Evolutionary conservation across 2,888 invertebrate genomes (phyloP).

Genomic region (Parnassius orleans): DNA sequence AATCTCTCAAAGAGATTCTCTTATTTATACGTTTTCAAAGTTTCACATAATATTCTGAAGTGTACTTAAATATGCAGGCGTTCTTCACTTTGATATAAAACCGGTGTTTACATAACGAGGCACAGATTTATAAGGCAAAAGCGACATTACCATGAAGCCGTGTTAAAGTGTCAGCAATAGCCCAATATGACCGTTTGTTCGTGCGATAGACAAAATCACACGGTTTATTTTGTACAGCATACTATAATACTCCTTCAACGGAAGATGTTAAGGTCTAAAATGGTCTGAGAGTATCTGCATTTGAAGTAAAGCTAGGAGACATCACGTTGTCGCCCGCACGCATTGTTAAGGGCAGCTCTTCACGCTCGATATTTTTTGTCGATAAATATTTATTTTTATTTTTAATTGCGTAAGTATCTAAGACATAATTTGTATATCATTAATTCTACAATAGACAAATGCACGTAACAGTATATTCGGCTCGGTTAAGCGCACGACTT

Average conservation of each 20-base stretch:
- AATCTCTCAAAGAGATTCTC: too few species aligned
- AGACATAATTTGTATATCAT: neutral
- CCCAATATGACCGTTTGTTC: constrained; percentile 27
- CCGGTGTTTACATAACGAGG: constrained; percentile 23
- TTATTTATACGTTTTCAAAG: neutral
- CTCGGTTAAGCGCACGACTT: too few species aligned
- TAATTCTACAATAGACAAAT: neutral
- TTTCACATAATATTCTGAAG: constrained; percentile 5
- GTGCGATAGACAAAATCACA: constrained; percentile 27
- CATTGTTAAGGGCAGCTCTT: constrained; percentile 43
- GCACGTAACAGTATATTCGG: too few species aligned
- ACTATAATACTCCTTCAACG: neutral
- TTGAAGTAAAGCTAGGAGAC: constrained; percentile 19
- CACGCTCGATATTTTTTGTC: constrained; percentile 31
- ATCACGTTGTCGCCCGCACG: constrained; percentile 38
- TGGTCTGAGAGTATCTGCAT: neutral
- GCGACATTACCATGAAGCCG: constrained; percentile 22
- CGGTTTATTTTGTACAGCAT: constrained; percentile 11
- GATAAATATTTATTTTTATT: constrained; percentile 17
- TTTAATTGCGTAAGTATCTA: constrained; percentile 3
- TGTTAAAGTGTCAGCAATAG: constrained; percentile 27
- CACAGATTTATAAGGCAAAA: constrained; percentile 24
- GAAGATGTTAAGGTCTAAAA: constrained; percentile 8
- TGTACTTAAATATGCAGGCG: neutral
- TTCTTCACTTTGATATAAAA: constrained; percentile 9